Conservation (phyloP, 2,888 invertebrate genomes). For the Cancer borealis region DNA sequence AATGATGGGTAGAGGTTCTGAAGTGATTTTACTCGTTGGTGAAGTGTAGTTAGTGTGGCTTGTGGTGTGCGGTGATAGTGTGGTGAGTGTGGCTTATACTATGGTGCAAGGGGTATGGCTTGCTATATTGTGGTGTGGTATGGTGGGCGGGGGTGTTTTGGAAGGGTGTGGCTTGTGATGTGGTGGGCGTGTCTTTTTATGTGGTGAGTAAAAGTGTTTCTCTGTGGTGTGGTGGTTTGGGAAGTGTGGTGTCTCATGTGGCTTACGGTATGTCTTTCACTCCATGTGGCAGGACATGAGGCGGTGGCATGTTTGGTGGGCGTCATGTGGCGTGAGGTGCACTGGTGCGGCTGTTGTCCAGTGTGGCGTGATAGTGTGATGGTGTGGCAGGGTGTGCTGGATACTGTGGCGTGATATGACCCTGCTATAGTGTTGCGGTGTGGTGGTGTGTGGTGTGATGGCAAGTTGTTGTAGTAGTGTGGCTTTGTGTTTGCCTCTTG, state of each 20-base stretch:
- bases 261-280: neutral
- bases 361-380: neutral
- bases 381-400: neutral
- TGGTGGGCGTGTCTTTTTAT: neutral
- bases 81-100: neutral
- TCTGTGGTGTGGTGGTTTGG: neutral
- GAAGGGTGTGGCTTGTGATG: neutral
- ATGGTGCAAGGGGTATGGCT: too few relatives aligned
- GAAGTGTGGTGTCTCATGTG: neutral
- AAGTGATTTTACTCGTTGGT: neutral
- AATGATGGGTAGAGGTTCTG: neutral
- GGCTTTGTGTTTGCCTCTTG: neutral
- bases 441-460: neutral
- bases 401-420: neutral
- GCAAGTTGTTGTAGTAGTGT: neutral
- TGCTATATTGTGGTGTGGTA: neutral
- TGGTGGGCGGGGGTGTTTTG: neutral
- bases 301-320: neutral
- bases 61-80: neutral
- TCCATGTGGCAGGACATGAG: neutral
- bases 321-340: neutral
- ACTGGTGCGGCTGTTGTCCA: neutral
- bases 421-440: neutral
- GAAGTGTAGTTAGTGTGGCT: neutral
- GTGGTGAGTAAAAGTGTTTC: neutral